Evolutionary conservation across 2,888 invertebrate species (phyloP), one percentile per base, ranked within the genome.

Genomic region (Liopterus haemorrhoidalis): DNA sequence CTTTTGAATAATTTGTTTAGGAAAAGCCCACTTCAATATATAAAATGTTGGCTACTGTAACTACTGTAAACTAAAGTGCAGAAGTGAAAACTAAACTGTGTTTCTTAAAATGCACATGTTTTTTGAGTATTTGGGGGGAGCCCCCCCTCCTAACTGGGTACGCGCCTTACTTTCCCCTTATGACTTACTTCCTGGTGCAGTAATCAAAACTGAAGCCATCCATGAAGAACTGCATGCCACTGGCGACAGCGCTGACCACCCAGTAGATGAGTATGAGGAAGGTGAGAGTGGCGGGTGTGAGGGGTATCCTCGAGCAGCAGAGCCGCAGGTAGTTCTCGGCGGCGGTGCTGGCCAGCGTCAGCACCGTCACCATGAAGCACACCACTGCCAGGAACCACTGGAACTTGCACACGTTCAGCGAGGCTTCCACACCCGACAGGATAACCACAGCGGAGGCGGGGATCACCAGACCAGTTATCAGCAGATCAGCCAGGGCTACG

Each of bases 361-460:
- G 65, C 30, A 79, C 73, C 28, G 78, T 78, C 31, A 81, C 79
- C 54, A 81, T 74, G 51, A 82, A 80, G 44, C 84, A 78, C 2
- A 79, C 67, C 12, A 78, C 74, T 4, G 80, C 77, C 9, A 84
- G 63, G 57, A 79, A 77, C 72, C 84, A 83, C 59, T 81, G 81
- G 42, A 73, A 71, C 44, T 72, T 69, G 66, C 86, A 86, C 1
- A 82, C 76, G 2, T 70, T 66, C 1, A 73, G 57, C 19, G 70
- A 71, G 48, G 79, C 76, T 45, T 72, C 71, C 8, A 73, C 61
- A 1, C 79, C 81, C 0, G 85, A 81, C 11, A 86, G 67, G 24
- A 86, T 74, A 0, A 82, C 78, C 4, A 84, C 78, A 0, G 79
- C 78, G 0, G 82, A 78, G 0, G 79, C 74, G 0, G 85, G 84